Base-by-base conservation (phyloP, 2,888 invertebrate genomes). In the Caenorhabditis uteleia region DNA sequence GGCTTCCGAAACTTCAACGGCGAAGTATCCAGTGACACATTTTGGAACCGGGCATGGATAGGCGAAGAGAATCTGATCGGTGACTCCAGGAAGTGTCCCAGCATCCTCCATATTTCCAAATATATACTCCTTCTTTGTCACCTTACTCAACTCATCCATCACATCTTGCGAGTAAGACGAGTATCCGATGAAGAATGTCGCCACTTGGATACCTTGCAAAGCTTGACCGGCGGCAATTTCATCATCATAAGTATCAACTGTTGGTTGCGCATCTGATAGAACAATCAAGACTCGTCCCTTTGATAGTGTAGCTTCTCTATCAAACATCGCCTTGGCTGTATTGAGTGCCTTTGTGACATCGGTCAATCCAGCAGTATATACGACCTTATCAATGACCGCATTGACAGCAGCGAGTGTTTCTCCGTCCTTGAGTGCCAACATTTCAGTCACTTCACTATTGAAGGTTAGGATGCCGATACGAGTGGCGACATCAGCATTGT, bases 21-120 rank as follows among this genome's bases (percentile, higher is more conserved):
- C 62, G 26, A 39, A 64, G 38, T 53, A 64, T 2, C 48, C 62
- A 29, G 57, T 57, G 10, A 64, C 62, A 42, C 62, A 64, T 43
- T 64, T 53, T 48, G 62, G 57, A 8, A 43, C n/a, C 20, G 62
- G 62, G 38, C 62, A 64, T 34, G 62, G 62, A 29, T 57, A 57
- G 8, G 42, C 16, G 8, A n/a, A 21, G 23, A 64, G 46, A 39
- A 64, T 53, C n/a, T 53, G 43, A 2, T 27, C 5, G 14, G 62
- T 64, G 20, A 64, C 23, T 31, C 40, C 48, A 6, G 16, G 27
- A 36, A 57, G 39, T 0, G 62, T 40, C 4, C n/a, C n/a, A n/a
- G 62, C 46, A 23, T 56, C 47, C 18, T 42, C 38, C 47, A 53
- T 47, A 29, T 57, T 44, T 51, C 48, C 57, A 26, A 53, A 57